phyloP scores from a whole-genome alignment of 2,113 vertebrate genomes.

The Cyrtonyx montezumae region DNA sequence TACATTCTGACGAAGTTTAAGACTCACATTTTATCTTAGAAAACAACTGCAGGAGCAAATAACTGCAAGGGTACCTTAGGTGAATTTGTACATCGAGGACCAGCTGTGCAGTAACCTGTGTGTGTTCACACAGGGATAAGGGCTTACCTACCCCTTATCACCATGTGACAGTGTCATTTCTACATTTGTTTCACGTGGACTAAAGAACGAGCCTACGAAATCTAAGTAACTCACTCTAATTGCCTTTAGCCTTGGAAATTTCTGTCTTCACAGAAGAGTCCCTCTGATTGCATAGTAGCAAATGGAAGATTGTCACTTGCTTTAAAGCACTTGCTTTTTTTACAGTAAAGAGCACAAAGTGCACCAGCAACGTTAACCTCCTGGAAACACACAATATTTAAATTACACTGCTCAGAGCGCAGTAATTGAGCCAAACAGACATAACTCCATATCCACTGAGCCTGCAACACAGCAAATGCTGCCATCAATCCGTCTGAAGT shows the following conservation, averaged over 20 bases:
- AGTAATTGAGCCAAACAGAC: slow-evolving; percentile 65
- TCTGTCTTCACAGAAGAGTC: neutral
- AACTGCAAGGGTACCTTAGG: neutral
- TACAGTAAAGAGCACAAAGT: slow-evolving; percentile 52
- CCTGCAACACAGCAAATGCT: slow-evolving; percentile 16
- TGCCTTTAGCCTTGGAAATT: neutral
- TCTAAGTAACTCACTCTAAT: neutral
- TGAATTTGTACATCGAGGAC: neutral
- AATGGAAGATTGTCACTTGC: slow-evolving; percentile 59
- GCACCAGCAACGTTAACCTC: slow-evolving; percentile 54
- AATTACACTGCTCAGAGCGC: slow-evolving; percentile 65
- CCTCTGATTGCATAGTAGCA: slow-evolving; percentile 29
- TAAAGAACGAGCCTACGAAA: neutral
- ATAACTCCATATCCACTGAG: slow-evolving; percentile 56
- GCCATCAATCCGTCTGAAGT: slow-evolving; percentile 40
- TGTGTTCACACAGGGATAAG: neutral
- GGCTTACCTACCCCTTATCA: neutral
- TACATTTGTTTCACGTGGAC: neutral
- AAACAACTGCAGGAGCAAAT: neutral
- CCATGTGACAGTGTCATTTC: neutral
- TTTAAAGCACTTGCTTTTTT: slow-evolving; percentile 63
- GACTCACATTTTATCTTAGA: neutral
- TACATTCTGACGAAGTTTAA: neutral
- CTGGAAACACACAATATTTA: slow-evolving; percentile 67
- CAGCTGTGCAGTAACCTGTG: neutral